phyloP scores from a whole-genome alignment of 2,113 vertebrate genomes.

The Lynx canadensis region DNA sequence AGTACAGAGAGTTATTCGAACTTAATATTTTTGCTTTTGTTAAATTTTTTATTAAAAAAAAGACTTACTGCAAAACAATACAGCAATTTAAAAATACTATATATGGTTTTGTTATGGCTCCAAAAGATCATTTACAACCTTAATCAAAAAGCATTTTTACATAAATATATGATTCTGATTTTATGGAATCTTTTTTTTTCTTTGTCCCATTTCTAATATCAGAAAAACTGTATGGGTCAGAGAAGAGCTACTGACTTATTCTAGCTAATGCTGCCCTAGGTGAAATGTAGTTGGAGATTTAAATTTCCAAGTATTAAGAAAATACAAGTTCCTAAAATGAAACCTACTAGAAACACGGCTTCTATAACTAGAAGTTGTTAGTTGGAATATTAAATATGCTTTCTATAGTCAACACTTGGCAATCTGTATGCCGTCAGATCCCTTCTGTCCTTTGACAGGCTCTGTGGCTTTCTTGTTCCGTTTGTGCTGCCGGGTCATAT shows the following conservation, averaged over 20 bases:
- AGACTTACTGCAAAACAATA: not conserved
- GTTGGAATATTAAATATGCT: not conserved
- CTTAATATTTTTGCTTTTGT: not conserved
- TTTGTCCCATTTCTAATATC: constrained; percentile 15
- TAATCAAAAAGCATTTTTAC: constrained; percentile 10
- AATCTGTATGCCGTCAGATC: not conserved
- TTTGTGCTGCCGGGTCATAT: not conserved
- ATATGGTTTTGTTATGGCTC: not conserved
- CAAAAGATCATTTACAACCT: not conserved
- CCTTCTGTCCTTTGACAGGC: not conserved
- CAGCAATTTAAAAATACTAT: not conserved
- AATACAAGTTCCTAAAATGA: not conserved
- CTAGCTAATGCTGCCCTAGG: not conserved
- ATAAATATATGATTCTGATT: not conserved
- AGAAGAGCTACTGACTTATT: not conserved
- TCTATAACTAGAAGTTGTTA: constrained; percentile 1
- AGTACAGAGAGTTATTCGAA: not conserved
- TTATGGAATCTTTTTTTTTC: not conserved
- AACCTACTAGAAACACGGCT: not conserved
- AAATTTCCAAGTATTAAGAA: constrained; percentile 22
- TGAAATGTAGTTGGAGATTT: not conserved
- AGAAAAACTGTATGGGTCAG: not conserved
- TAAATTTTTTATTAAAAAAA: constrained; percentile 41
- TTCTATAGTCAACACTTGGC: not conserved
- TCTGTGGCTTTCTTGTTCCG: not conserved